These are phyloP conservation scores for Aquatica leii DNA, from an alignment of 2,888 invertebrate genomes.

Conservation along the genomic window DNA sequence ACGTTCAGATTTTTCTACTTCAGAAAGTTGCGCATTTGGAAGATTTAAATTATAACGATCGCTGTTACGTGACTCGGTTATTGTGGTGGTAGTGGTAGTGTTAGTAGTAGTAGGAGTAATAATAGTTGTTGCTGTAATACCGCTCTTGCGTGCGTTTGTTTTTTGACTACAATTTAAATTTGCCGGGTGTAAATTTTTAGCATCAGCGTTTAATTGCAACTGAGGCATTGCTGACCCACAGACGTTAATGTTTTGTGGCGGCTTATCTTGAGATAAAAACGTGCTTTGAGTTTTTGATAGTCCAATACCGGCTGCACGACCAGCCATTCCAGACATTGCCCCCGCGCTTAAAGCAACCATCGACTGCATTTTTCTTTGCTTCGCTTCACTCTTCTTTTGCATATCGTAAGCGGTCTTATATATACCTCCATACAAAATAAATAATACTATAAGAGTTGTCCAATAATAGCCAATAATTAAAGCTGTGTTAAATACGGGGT, in stretches of 20 bases:
- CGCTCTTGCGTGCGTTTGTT: constrained; percentile 67
- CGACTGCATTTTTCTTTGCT: constrained; percentile 94
- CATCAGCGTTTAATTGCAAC: constrained; percentile 42
- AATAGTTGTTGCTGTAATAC: constrained; percentile 64
- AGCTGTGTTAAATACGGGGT: constrained; percentile 96
- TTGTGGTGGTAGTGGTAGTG: constrained; percentile 58
- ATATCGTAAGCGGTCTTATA: constrained; percentile 97
- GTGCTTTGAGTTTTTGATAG: constrained; percentile 79
- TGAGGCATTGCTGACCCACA: constrained; percentile 58
- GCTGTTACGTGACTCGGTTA: constrained; percentile 46
- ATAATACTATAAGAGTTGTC: constrained; percentile 95
- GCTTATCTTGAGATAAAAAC: constrained; percentile 75
- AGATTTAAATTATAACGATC: constrained; percentile 49
- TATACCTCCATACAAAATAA: constrained; percentile 95
- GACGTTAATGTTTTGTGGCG: constrained; percentile 64
- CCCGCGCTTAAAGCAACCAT: constrained; percentile 92
- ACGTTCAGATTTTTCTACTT: constrained; percentile 76
- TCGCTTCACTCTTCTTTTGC: constrained; percentile 96
- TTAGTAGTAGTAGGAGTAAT: constrained; percentile 37
- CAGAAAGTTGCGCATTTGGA: constrained; percentile 50
- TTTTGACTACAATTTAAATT: constrained; percentile 68
- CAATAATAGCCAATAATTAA: constrained; percentile 97
- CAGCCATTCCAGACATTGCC: constrained; percentile 91
- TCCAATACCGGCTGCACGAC: constrained; percentile 85
- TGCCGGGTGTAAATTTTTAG: constrained; percentile 50